A percentile compares a stretch with the other conserved stretches of the same genome.
These are phyloP conservation scores for Teleopsis dalmanni DNA, from an alignment of 1,140 invertebrate species.

Conservation along the genomic window DNA sequence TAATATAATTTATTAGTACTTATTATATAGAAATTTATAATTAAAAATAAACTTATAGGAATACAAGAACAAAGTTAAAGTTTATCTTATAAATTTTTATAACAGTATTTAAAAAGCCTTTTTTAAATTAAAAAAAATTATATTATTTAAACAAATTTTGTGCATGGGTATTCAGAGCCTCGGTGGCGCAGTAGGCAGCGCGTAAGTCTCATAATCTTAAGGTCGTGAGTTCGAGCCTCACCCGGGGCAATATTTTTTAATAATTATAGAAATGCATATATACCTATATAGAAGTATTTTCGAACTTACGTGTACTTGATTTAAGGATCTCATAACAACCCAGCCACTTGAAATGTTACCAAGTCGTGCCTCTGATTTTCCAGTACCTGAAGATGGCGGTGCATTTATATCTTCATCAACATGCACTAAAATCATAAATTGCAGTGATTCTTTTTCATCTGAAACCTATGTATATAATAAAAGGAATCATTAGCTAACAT, in stretches of 20 bases:
- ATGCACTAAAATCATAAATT: constrained; percentile 77
- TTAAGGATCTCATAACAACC: constrained; percentile 73
- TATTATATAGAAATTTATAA: too few relatives aligned
- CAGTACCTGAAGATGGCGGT: constrained; percentile 16
- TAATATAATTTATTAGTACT: too few relatives aligned
- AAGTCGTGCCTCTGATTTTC: constrained; percentile 45
- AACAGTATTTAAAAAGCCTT: too few relatives aligned
- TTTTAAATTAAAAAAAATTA: too few relatives aligned
- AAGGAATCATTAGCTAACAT: not conserved
- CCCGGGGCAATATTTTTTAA: constrained; percentile 63
- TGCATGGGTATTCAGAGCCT: too few relatives aligned
- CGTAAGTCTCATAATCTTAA: constrained; percentile 97
- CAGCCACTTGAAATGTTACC: constrained; percentile 69
- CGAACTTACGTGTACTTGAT: constrained; percentile 61
- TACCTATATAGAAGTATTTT: not conserved
- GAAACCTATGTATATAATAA: constrained; percentile 54
- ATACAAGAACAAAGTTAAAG: too few relatives aligned
- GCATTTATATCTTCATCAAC: constrained; percentile 54
- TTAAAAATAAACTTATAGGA: too few relatives aligned
- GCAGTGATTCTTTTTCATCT: constrained; percentile 69
- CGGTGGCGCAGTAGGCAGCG: constrained; percentile 89
- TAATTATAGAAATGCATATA: not conserved
- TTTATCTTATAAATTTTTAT: too few relatives aligned
- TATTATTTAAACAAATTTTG: too few relatives aligned
- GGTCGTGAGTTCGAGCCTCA: constrained; percentile 95